A percentile compares a stretch with the other conserved stretches of the same genome.
Evolutionary conservation across 2,888 invertebrate species (phyloP).

Genomic region (Harpalus rufipes): DNA sequence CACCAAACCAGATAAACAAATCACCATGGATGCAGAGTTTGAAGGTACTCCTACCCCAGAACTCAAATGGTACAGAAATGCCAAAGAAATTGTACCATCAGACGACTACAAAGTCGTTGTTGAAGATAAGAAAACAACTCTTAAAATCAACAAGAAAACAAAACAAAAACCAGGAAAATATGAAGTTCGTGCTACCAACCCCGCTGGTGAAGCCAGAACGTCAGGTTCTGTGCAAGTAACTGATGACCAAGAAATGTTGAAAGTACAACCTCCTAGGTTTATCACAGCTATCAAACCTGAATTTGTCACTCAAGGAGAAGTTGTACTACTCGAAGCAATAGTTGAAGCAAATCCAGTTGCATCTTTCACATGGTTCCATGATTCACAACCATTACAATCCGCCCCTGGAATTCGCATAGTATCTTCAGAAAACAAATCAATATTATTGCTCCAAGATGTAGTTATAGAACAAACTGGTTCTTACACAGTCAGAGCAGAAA

Average conservation of each 20-base stretch:
- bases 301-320: conserved; percentile 85
- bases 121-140: conserved; percentile 82
- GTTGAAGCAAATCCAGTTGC: conserved; percentile 89
- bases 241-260: conserved; percentile 80
- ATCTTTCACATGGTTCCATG: conserved; percentile 93
- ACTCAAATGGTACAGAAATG: conserved; percentile 92
- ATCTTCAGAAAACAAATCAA: conserved; percentile 88
- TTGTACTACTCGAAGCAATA: conserved; percentile 87
- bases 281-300: conserved; percentile 85
- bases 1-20: conserved; percentile 84
- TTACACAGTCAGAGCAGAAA: conserved; percentile 93
- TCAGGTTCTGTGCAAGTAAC: conserved; percentile 90
- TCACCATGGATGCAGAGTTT: conserved; percentile 85
- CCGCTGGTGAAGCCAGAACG: conserved; percentile 87
- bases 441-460: conserved; percentile 87
- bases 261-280: conserved; percentile 85
- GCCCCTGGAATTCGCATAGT: conserved; percentile 86
- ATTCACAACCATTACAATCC: conserved; percentile 85
- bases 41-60: conserved; percentile 85
- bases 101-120: conserved; percentile 82
- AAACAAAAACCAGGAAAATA: conserved; percentile 92
- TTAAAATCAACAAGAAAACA: conserved; percentile 84
- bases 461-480: conserved; percentile 85
- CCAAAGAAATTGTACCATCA: conserved; percentile 84
- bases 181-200: conserved; percentile 90